phyloP scores from a whole-genome alignment of 2,113 vertebrate genomes.

The Mohoua ochrocephala region DNA sequence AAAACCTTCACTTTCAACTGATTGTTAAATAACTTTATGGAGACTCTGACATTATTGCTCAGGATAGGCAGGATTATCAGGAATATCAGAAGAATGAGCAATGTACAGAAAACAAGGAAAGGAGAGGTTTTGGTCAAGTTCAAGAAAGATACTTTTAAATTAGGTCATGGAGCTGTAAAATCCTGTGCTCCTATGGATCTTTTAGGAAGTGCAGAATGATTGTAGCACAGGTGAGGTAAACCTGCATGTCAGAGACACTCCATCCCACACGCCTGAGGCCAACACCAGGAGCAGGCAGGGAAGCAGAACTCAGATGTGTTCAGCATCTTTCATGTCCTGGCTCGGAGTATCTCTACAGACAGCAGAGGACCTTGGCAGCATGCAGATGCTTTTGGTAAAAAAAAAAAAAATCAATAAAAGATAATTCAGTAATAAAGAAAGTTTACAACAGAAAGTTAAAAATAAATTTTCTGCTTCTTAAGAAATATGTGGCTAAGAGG shows the following conservation, averaged over 20 bases:
- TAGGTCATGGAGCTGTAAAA: not conserved
- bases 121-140: not conserved
- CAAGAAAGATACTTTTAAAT: not conserved
- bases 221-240: not conserved
- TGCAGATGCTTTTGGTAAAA: not conserved
- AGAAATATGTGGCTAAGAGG: not conserved
- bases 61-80: not conserved
- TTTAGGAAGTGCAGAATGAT: not conserved
- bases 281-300: not conserved
- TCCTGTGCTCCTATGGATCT: fast-evolving
- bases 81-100: not conserved
- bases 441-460: not conserved
- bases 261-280: not conserved
- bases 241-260: not conserved
- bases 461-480: not conserved
- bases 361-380: not conserved
- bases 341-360: not conserved
- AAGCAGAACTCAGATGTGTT: not conserved
- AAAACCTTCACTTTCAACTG: not conserved
- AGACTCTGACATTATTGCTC: not conserved
- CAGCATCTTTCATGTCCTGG: not conserved
- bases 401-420: not conserved
- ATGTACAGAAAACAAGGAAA: not conserved
- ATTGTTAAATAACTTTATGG: not conserved
- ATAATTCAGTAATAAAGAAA: not conserved